These are phyloP conservation scores for Antheraea yamamai DNA, from an alignment of 2,888 invertebrate species.

Conservation along the genomic window DNA sequence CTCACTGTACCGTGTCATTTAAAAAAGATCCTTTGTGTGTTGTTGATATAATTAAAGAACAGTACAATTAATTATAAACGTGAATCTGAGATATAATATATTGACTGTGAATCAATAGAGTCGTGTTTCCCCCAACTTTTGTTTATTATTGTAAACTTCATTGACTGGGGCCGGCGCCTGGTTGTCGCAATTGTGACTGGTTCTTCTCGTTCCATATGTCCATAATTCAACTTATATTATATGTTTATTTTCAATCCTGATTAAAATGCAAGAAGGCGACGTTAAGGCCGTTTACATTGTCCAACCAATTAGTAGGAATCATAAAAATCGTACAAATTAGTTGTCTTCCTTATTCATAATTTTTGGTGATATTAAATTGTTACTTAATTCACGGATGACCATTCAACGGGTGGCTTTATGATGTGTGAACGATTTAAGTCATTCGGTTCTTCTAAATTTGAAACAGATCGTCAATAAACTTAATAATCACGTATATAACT, in stretches of 20 bases:
- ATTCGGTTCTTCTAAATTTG: neutral
- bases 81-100: slow-evolving; percentile 42
- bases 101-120: slow-evolving; percentile 56
- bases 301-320: slow-evolving; percentile 72
- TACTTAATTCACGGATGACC: slow-evolving; percentile 61
- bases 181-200: slow-evolving; percentile 77
- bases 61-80: slow-evolving; percentile 41
- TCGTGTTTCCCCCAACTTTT: slow-evolving; percentile 67
- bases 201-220: slow-evolving; percentile 75
- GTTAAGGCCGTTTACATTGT: slow-evolving; percentile 72
- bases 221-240: slow-evolving; percentile 67
- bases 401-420: slow-evolving; percentile 63
- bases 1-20: slow-evolving; percentile 35
- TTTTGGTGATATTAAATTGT: slow-evolving; percentile 54
- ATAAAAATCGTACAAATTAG: slow-evolving; percentile 74
- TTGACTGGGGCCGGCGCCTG: slow-evolving; percentile 74
- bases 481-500: neutral
- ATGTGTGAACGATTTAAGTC: slow-evolving; percentile 45
- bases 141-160: slow-evolving; percentile 74
- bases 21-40: slow-evolving; percentile 35
- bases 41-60: slow-evolving; percentile 42
- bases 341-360: slow-evolving; percentile 63
- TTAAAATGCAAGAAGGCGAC: slow-evolving; percentile 73
- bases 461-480: neutral
- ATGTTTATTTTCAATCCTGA: slow-evolving; percentile 71